Evolutionary conservation across 2,888 invertebrate genomes (phyloP).

Genomic region (Keiferia lycopersicella): DNA sequence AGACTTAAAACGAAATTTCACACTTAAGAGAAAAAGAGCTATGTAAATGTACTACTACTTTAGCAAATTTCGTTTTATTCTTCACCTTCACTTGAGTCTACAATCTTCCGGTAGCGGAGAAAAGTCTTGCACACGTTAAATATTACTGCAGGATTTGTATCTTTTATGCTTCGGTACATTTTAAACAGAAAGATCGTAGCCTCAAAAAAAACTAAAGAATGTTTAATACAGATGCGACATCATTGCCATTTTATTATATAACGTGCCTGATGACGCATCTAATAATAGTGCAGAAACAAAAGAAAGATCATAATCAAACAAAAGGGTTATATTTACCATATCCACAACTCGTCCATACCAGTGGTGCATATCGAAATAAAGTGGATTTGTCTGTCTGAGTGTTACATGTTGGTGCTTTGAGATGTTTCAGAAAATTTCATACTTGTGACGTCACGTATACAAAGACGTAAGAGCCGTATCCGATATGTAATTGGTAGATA

Average conservation of each 20-base stretch:
- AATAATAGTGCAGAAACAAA: conserved; percentile 37
- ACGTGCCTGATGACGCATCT: conserved; percentile 42
- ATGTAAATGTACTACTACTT: conserved; percentile 1
- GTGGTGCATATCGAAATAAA: conserved; percentile 77
- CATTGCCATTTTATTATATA: neutral
- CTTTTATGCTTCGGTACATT: neutral
- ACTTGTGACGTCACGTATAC: neutral
- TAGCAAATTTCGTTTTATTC: conserved; percentile 16
- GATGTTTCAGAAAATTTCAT: neutral
- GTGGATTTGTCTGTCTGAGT: conserved; percentile 48
- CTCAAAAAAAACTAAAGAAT: neutral
- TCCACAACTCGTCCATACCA: conserved; percentile 77
- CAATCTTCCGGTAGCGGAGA: neutral
- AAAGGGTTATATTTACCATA: conserved; percentile 60
- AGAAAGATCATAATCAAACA: conserved; percentile 37
- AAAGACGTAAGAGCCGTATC: conserved; percentile 19
- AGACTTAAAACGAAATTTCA: conserved; percentile 20
- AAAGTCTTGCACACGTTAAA: neutral
- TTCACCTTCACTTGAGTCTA: neutral
- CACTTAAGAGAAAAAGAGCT: neutral
- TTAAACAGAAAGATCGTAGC: neutral
- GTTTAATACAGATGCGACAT: neutral
- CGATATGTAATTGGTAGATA: conserved; percentile 57
- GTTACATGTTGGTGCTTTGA: conserved; percentile 13
- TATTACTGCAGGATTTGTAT: neutral